Evolutionary conservation across 2,888 invertebrate genomes (phyloP).

Genomic region (Epirrhoe alternata): DNA sequence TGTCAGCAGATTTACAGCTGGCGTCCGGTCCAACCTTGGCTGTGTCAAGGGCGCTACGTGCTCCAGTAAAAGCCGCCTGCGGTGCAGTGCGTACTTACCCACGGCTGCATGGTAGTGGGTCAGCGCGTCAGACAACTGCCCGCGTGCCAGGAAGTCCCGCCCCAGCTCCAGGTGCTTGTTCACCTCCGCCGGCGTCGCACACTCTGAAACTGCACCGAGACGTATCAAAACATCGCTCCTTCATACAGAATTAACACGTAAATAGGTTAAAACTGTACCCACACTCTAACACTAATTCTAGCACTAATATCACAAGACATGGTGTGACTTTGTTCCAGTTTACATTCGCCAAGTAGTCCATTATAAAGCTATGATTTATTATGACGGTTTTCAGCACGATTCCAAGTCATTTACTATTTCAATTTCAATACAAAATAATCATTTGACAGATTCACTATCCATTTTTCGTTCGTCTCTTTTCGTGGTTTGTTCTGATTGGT

Average conservation of each 20-base stretch:
- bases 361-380: conserved; percentile 69
- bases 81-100: conserved; percentile 84
- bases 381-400: conserved; percentile 61
- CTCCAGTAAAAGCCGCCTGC: conserved; percentile 6
- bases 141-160: conserved; percentile 94
- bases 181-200: conserved; percentile 90
- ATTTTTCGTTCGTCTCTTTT: conserved; percentile 81
- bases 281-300: conserved; percentile 90
- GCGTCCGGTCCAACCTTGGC: conserved; percentile 32
- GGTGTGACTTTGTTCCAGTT: conserved; percentile 87
- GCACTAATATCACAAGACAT: conserved; percentile 87
- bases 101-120: conserved; percentile 99
- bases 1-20: conserved; percentile 10
- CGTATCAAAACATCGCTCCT: conserved; percentile 51
- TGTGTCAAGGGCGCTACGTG: conserved; percentile 29
- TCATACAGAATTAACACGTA: conserved; percentile 49
- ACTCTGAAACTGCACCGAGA: conserved; percentile 87
- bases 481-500: conserved; percentile 85
- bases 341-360: conserved; percentile 82
- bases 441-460: conserved; percentile 78
- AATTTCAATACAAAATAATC: conserved; percentile 70
- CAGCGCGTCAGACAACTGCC: conserved; percentile 97
- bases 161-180: conserved; percentile 97
- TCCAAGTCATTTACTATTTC: conserved; percentile 57
- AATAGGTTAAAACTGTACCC: conserved; percentile 56